phyloP scores from a whole-genome alignment of 2,797 vertebrate genomes.

The Pyrocephalus nanus region DNA sequence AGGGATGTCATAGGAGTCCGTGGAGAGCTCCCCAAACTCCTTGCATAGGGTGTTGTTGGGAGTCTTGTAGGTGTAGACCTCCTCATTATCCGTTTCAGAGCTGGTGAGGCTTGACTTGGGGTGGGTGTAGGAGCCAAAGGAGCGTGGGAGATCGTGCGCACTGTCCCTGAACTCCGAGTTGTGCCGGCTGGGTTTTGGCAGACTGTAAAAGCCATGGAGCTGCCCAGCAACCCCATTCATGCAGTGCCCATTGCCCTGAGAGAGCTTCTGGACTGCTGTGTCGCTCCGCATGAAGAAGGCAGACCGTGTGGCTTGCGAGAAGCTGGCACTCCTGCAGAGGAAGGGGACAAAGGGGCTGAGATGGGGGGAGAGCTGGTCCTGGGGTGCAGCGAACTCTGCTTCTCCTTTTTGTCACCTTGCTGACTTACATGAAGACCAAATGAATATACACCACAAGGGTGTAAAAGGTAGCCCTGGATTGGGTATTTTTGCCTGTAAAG shows the following conservation, averaged over 20 bases:
- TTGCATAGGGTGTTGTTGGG: slow-evolving; percentile 90
- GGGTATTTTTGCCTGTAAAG: background rate
- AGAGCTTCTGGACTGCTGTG: slow-evolving; percentile 88
- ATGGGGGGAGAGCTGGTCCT: accelerated
- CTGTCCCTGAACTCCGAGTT: slow-evolving; percentile 82
- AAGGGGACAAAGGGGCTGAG: background rate
- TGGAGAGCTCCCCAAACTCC: slow-evolving; percentile 82
- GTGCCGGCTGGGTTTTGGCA: slow-evolving; percentile 91
- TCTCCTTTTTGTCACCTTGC: background rate
- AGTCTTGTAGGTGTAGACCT: slow-evolving; percentile 93
- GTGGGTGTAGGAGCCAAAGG: slow-evolving; percentile 83
- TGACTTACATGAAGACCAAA: accelerated
- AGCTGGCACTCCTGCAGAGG: slow-evolving; percentile 91
- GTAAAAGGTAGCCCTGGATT: background rate
- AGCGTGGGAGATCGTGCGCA: slow-evolving; percentile 88
- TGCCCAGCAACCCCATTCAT: slow-evolving; percentile 88
- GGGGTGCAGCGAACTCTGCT: background rate
- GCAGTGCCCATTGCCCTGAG: slow-evolving; percentile 91
- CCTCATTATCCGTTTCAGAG: slow-evolving; percentile 86
- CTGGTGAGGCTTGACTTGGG: slow-evolving; percentile 80
- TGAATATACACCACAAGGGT: background rate
- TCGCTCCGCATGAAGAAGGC: slow-evolving; percentile 89
- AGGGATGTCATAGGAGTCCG: slow-evolving; percentile 90
- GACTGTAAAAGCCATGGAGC: slow-evolving; percentile 92
- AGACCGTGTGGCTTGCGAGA: slow-evolving; percentile 90